Conservation (phyloP, 2,888 invertebrate species). For the Ceraclea dissimilis region DNA sequence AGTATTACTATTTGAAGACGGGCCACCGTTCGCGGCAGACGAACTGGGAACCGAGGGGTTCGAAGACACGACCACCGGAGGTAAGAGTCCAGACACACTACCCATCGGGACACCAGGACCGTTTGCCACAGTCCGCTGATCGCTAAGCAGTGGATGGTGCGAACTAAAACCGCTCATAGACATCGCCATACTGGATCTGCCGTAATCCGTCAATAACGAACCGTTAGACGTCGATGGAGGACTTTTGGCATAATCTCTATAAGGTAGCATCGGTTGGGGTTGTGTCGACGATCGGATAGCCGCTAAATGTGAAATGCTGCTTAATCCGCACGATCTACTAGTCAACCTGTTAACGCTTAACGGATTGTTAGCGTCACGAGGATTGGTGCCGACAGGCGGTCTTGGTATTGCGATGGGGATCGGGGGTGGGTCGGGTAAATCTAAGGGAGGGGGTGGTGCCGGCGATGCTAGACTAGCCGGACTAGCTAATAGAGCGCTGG, state of each 20-base stretch:
- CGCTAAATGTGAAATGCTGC: conserved; percentile 17
- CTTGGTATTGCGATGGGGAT: conserved; percentile 39
- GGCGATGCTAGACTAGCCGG: conserved; percentile 39
- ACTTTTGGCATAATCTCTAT: conserved; percentile 16
- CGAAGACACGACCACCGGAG: conserved; percentile 37
- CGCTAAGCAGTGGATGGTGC: conserved; percentile 14
- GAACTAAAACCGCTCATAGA: conserved; percentile 5
- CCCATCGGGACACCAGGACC: background rate
- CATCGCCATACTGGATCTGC: background rate
- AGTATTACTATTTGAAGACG: conserved; percentile 3
- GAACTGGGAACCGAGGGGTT: conserved; percentile 1
- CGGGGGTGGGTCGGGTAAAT: conserved; percentile 32
- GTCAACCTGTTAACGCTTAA: conserved; percentile 85
- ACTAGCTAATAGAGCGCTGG: conserved; percentile 63
- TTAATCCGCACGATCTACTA: conserved; percentile 46
- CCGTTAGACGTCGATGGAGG: conserved; percentile 18
- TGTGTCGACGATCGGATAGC: conserved; percentile 17
- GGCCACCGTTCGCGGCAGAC: conserved; percentile 31
- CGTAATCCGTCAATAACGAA: conserved; percentile 5
- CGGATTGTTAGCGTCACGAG: conserved; percentile 87
- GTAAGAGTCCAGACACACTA: conserved; percentile 38
- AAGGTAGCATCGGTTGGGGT: conserved; percentile 12
- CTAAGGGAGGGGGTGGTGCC: conserved; percentile 21
- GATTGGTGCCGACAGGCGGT: conserved; percentile 85
- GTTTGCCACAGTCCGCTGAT: background rate